Conservation (phyloP, 2,888 invertebrate genomes). For the Phyllotreta striolata region DNA sequence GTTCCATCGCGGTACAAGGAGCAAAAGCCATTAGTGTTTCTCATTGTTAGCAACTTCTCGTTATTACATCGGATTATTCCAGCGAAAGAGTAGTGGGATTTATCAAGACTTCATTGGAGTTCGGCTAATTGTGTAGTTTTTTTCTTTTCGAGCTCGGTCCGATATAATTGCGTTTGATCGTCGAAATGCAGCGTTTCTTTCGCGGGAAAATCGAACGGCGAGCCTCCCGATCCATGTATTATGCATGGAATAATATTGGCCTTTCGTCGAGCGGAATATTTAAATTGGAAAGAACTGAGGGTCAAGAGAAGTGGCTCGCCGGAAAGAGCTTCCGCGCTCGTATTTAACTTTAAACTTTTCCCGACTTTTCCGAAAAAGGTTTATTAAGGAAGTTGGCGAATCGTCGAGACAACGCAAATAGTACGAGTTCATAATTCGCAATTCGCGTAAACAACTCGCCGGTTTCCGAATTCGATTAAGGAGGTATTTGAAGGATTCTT, state of each 20-base stretch:
- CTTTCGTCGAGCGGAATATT: conserved; percentile 17
- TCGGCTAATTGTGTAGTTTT: no score
- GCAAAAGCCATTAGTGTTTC: conserved; percentile 24
- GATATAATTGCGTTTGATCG: conserved; percentile 24
- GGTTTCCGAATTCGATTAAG: no score
- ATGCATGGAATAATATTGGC: conserved; percentile 30
- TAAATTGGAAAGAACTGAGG: conserved; percentile 23
- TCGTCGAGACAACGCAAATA: conserved; percentile 23
- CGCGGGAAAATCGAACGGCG: conserved; percentile 7
- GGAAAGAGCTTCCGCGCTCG: conserved; percentile 15
- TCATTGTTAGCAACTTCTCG: conserved; percentile 29
- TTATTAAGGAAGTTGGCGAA: conserved; percentile 24
- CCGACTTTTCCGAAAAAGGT: conserved; percentile 7
- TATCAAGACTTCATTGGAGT: background rate
- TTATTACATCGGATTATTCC: conserved; percentile 21
- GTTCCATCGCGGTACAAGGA: conserved; percentile 24
- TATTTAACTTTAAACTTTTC: conserved; percentile 27
- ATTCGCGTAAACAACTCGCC: no score
- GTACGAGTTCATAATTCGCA: conserved; percentile 1
- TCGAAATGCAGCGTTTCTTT: conserved; percentile 18
- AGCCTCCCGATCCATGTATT: conserved; percentile 17
- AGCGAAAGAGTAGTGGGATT: background rate
- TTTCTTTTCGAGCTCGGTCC: background rate
- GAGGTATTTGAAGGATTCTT: no score
- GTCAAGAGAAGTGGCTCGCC: conserved; percentile 19